Evolutionary conservation across 2,888 invertebrate genomes (phyloP), one percentile per base, ranked within the genome.

Genomic region (Apeira syringaria): DNA sequence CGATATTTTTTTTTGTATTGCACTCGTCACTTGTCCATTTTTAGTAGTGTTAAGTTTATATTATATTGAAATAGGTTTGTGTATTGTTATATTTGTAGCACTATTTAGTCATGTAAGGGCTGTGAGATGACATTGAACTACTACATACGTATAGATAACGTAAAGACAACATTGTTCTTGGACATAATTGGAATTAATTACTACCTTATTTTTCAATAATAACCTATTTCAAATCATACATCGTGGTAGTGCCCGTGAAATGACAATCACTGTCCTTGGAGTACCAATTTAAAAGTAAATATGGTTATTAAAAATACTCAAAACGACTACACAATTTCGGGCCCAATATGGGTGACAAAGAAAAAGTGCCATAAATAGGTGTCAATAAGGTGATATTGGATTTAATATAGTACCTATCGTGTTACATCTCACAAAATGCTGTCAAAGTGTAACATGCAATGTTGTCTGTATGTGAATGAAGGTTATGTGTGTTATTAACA

Each of bases 81-180:
- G 55, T 56, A 64, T 59, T 44, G 54, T 62, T 64, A 57, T 62
- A 56, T 57, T 55, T 50, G 34, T 64, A 64, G 56, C 50, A 56
- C 50, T 62, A 55, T 53, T 56, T 82, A 80, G 80, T 81, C 69
- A 71, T n/a, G 69, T 76, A 74, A 74, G 72, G 80, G 80, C 81
- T 81, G 80, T 82, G 82, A 64, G 58, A 50, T 48, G 40, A 53
- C 61, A 54, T 31, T 35, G 38, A 43, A 40, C 37, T 33, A 34
- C 39, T 28, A 24, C 30, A 3, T 27, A 24, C 39, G 47, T 26
- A 29, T 8, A 8, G 43, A 35, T 44, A 29, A 43, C 18, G 12
- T 12, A 12, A 5, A 26, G 41, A 31, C 36, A 42, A 12, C 40
- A 40, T 32, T 12, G 9, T 25, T 35, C n/a, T n/a, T n/a, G n/a